Base-by-base conservation (phyloP, 2,113 vertebrate species). In the Anolis carolinensis region DNA sequence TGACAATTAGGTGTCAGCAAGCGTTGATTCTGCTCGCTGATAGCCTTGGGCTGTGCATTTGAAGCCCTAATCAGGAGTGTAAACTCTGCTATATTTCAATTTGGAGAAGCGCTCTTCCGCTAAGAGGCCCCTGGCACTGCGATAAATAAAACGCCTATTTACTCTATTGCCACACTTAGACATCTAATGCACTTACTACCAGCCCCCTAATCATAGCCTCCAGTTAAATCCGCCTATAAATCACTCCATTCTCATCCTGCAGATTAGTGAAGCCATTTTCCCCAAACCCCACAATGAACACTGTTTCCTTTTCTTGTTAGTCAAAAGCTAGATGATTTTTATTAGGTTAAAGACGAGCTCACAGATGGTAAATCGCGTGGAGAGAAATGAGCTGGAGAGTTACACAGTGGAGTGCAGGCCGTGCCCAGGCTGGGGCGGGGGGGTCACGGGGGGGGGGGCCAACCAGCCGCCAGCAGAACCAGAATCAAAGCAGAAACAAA, bases 51-150 rank as follows among this genome's bases (percentile, higher is more conserved):
- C 97, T 96, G 96, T 95, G 96, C 93, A 98, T 97, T 98, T 97
- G 96, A 96, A 96, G 96, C 98, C 97, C 98, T 99, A 98, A 98
- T 98, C 98, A 98, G 97, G 98, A 99, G 98, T 97, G 98, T 99
- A 99, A 99, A 99, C 98, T 99, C 98, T 97, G 97, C 97, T 98
- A 98, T 98, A 98, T 98, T 98, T 99, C 98, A 99, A 99, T 99
- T 99, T 99, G 97, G 97, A 98, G 97, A 97, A 97, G 97, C 97
- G 97, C 98, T 99, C 97, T 99, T 99, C 98, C 98, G 98, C 98
- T 98, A 97, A 98, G 97, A 98, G 98, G 98, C 97, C 97, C 97
- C 97, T 97, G 97, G 98, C 98, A 98, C 97, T 97, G 97, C 97
- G 96, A 99, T 99, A 99, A 99, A 99, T 99, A 99, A 99, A 98